Evolutionary conservation across 2,797 vertebrate genomes (phyloP), one percentile per base, ranked within the genome.

Genomic region (Danio jaintianensis): DNA sequence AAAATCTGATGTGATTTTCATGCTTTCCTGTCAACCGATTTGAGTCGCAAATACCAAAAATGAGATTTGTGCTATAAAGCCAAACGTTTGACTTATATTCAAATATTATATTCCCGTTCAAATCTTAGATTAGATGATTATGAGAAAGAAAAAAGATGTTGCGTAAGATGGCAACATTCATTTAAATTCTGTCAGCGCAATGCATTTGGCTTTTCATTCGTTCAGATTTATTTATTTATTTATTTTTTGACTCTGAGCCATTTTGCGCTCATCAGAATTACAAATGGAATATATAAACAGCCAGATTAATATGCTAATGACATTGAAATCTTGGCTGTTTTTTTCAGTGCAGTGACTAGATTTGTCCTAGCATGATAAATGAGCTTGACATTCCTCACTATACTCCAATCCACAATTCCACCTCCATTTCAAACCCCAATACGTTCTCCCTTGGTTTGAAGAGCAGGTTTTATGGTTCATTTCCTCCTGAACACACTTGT

Each of bases 231-330:
- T 5, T 9, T 64, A 13, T 40, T 3, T 11, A n/a, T n/a, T n/a
- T n/a, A n/a, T n/a, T 11, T 16, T 70, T 61, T 59, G 40, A 36
- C 48, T 47, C 20, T 0, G 18, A 40, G 66, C 40, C n/a, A n/a
- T 77, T 77, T 71, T 62, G 2, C 22, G 8, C 7, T 43, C 12
- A 40, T 67, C 43, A 8, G 12, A 40, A 56, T 52, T 45, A 29
- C 40, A 43, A 48, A 83, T 79, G 40, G 9, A 8, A 68, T 38
- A 52, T 62, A 40, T 70, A 16, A 79, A 52, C 45, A 43, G 56
- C 56, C 36, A 70, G 67, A 53, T 63, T 50, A 61, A 78, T 50
- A 61, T 70, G 55, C 55, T 18, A 56, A 45, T 67, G 45, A 4
- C 0, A 0, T 5, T 4, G 36, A 58, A 45, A 40, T 45, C 18